phyloP scores from a whole-genome alignment of 2,888 invertebrate genomes.

The Drosophila formosana region DNA sequence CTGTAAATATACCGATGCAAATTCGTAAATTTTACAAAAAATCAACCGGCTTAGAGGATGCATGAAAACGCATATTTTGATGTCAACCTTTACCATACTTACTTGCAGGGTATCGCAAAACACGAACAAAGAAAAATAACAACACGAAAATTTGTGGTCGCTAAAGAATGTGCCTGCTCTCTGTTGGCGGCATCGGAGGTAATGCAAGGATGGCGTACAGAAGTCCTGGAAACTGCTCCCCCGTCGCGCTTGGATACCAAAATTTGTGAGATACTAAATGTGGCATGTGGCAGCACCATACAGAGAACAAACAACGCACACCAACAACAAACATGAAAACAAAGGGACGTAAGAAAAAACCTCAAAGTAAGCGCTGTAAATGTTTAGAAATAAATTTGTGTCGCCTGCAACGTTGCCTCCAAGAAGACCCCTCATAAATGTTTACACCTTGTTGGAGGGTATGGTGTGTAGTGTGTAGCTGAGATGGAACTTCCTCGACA shows the following conservation, averaged over 20 bases:
- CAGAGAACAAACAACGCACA: slow-evolving; percentile 12
- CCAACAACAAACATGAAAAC: slow-evolving; percentile 14
- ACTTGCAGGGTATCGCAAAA: slow-evolving; percentile 10
- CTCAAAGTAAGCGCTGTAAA: slow-evolving; percentile 65
- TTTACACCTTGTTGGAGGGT: slow-evolving; percentile 61
- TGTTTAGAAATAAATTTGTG: slow-evolving; percentile 78
- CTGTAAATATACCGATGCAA: background rate
- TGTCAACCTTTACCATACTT: no score
- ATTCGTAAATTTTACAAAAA: no score
- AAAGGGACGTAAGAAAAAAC: slow-evolving; percentile 11
- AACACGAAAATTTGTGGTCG: slow-evolving; percentile 77
- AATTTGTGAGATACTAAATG: slow-evolving; percentile 77
- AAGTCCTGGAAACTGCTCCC: slow-evolving; percentile 47
- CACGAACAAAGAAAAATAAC: slow-evolving; percentile 70
- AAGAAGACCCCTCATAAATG: slow-evolving; percentile 66
- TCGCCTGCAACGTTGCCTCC: slow-evolving; percentile 66
- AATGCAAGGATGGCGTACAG: slow-evolving; percentile 4
- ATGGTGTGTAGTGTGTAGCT: slow-evolving; percentile 16
- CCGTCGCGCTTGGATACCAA: slow-evolving; percentile 52
- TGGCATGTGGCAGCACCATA: slow-evolving; percentile 65
- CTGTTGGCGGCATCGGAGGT: background rate
- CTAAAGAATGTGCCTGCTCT: slow-evolving; percentile 63
- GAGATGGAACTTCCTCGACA: slow-evolving; percentile 16
- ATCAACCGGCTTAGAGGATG: no score
- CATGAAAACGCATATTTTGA: no score